phyloP scores from a whole-genome alignment of 2,888 invertebrate species.

The Clivina fossor region DNA sequence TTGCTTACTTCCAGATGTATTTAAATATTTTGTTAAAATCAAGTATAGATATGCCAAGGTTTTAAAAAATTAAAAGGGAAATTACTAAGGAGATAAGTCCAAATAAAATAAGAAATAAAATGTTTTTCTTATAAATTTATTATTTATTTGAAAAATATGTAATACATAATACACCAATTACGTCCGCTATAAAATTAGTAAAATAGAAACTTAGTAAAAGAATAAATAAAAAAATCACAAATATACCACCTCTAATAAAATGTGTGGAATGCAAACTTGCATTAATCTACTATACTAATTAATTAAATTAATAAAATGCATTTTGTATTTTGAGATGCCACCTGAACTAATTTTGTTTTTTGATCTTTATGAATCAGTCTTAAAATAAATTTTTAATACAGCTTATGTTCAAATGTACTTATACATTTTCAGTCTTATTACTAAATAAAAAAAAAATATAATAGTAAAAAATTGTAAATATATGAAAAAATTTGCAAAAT shows the following conservation, averaged over 20 bases:
- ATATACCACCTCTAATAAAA: slow-evolving; percentile 18
- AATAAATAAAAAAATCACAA: slow-evolving; percentile 27
- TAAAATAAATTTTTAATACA: slow-evolving; percentile 8
- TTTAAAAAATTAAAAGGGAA: no score
- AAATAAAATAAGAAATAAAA: no score
- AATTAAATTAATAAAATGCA: slow-evolving; percentile 21
- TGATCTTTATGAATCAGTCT: slow-evolving; percentile 14
- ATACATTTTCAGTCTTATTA: slow-evolving; percentile 13
- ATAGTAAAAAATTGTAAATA: slow-evolving; percentile 3
- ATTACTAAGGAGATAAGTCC: no score
- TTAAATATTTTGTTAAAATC: no score
- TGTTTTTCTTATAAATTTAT: slow-evolving; percentile 10
- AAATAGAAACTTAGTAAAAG: slow-evolving; percentile 13
- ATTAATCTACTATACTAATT: slow-evolving; percentile 16
- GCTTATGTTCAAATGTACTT: not conserved
- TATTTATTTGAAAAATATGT: slow-evolving; percentile 27
- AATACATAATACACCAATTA: slow-evolving; percentile 27
- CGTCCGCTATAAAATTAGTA: slow-evolving; percentile 8
- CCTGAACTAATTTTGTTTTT: slow-evolving; percentile 1
- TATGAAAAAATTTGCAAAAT: not conserved
- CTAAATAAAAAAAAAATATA: slow-evolving; percentile 6
- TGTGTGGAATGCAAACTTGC: slow-evolving; percentile 22
- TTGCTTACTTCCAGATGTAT: no score
- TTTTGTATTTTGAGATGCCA: slow-evolving; percentile 9
- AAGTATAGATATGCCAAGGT: no score